Base-by-base conservation (phyloP, 1,140 invertebrate genomes). In the Drosophila persimilis region DNA sequence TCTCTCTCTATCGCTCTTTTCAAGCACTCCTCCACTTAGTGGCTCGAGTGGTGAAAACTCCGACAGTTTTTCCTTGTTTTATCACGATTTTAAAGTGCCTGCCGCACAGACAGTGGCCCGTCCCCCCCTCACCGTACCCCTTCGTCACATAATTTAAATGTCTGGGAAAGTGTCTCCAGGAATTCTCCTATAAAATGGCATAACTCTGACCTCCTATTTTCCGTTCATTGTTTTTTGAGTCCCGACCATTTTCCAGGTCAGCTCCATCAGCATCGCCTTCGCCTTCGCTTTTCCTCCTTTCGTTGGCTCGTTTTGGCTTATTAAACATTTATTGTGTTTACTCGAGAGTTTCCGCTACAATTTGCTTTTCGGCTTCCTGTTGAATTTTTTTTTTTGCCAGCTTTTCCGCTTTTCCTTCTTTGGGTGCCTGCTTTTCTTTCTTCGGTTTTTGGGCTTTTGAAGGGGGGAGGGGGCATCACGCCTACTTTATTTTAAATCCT, bases 261-360 rank as follows among this genome's bases (percentile, higher is more conserved):
- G 59, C 39, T 41, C 17, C 31, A 35, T 51, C 51, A 60, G 35
- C 26, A 29, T 29, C 48, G 43, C 55, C 57, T 48, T 71, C 63
- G 53, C 47, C n/a, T 51, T 67, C 70, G 64, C 24, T 59, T 39
- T 46, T 62, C 22, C 44, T 64, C 29, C 44, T 56, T 67, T 54
- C 35, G 62, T 0, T 4, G 9, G 9, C 70, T 66, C 69, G 59
- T 77, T 74, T 77, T 65, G 70, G 79, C 79, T 83, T 83, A 83
- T 83, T 83, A 83, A 83, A 83, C 74, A 83, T 83, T 83, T 83
- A 83, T 83, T 83, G 79, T 83, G 79, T 83, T 83, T 83, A 71
- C 57, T 63, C 11, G 9, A 39, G 63, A 66, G 74, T 60, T 83
- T 83, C 79, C 79, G 79, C 74, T 75, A 83, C 58, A 83, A 83